Conservation (phyloP, 2,797 vertebrate species). For the Masticophis lateralis region DNA sequence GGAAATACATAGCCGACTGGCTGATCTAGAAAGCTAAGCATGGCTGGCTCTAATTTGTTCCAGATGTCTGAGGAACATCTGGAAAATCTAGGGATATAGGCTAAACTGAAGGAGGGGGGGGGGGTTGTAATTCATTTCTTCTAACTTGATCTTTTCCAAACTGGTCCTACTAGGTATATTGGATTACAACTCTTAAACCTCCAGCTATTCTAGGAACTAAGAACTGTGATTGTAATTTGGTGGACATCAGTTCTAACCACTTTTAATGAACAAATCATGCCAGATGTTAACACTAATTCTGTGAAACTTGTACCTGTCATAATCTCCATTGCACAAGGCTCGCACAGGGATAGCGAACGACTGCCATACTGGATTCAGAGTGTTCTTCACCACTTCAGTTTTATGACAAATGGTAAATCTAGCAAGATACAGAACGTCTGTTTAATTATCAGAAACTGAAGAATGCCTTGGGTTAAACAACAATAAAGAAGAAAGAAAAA, state of each 20-base stretch:
- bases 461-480: not conserved
- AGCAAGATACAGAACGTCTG: not conserved
- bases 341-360: conserved; percentile 86
- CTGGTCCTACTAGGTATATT: not conserved
- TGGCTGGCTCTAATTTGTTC: not conserved
- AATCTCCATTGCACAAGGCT: conserved; percentile 88
- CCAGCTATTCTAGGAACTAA: not conserved
- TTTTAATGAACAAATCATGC: not conserved
- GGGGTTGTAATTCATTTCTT: not conserved
- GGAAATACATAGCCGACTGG: not conserved
- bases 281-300: not conserved
- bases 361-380: conserved; percentile 87
- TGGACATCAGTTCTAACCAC: not conserved
- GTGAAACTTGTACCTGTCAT: conserved; percentile 77
- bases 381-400: conserved; percentile 90
- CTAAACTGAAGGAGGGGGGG: not conserved
- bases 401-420: conserved; percentile 95
- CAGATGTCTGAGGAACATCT: not conserved
- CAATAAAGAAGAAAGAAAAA: not conserved
- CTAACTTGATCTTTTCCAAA: not conserved
- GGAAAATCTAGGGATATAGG: not conserved
- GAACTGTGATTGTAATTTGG: not conserved
- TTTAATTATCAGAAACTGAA: not conserved
- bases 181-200: not conserved
- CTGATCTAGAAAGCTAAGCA: not conserved